Percentiles rank a stretch among this genome's conserved stretches.
Evolutionary conservation across 2,113 vertebrate genomes (phyloP).

Genomic region (Thalassarche chlororhynchos): DNA sequence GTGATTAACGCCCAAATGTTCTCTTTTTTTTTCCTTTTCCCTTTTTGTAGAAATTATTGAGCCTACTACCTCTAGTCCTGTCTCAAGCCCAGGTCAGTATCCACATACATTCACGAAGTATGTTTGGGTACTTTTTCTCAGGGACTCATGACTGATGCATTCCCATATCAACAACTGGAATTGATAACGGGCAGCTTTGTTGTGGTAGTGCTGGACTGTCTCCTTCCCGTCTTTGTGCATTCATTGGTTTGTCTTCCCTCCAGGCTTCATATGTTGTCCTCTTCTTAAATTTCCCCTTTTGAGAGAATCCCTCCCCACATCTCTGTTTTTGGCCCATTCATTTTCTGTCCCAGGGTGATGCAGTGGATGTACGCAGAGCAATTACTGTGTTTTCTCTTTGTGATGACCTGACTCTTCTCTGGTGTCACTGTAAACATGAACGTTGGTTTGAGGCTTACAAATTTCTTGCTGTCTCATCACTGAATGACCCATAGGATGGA

Average conservation of each 20-base stretch:
- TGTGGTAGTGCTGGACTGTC: slow-evolving; percentile 63
- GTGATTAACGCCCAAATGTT: slow-evolving; percentile 95
- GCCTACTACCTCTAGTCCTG: slow-evolving; percentile 96
- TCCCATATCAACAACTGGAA: neutral
- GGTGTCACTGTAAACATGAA: neutral
- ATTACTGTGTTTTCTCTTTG: neutral
- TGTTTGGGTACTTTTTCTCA: slow-evolving; percentile 77
- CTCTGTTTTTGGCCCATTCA: neutral
- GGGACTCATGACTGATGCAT: neutral
- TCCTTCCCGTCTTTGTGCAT: slow-evolving; percentile 64
- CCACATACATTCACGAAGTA: slow-evolving; percentile 86
- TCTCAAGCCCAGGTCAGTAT: slow-evolving; percentile 99
- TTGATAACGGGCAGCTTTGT: neutral
- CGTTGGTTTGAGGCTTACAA: neutral
- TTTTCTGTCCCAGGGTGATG: neutral
- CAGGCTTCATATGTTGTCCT: slow-evolving; percentile 11
- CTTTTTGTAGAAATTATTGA: slow-evolving; percentile 98
- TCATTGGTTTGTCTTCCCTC: slow-evolving; percentile 33
- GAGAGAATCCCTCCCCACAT: neutral
- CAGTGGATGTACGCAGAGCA: neutral
- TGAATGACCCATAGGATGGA: neutral
- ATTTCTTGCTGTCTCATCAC: neutral
- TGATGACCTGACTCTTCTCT: neutral
- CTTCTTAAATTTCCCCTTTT: neutral
- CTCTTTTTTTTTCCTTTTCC: slow-evolving; percentile 80